Percentiles rank a stretch among this genome's conserved stretches.
Evolutionary conservation across 2,888 invertebrate genomes (phyloP).

Genomic region (Spilosoma lubricipeda): DNA sequence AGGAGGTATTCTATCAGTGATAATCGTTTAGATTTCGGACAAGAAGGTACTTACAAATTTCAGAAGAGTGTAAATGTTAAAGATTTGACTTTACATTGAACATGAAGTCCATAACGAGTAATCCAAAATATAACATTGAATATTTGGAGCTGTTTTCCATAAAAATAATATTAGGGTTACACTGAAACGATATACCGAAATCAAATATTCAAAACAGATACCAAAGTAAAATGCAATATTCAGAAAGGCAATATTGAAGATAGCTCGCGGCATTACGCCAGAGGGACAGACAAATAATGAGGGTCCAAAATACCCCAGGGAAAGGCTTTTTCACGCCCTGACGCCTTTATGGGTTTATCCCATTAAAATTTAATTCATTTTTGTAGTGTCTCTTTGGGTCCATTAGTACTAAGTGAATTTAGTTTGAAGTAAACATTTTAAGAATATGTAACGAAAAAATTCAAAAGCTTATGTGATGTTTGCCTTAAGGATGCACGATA

Average conservation of each 20-base stretch:
- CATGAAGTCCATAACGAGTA: neutral
- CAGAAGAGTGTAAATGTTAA: neutral
- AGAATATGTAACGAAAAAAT: conserved; percentile 7
- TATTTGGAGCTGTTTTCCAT: conserved; percentile 6
- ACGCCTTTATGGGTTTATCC: conserved; percentile 63
- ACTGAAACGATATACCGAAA: conserved; percentile 40
- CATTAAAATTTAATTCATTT: conserved; percentile 72
- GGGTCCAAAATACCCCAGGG: conserved; percentile 62
- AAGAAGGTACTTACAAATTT: neutral
- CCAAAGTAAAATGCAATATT: conserved; percentile 60
- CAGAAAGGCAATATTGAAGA: conserved; percentile 58
- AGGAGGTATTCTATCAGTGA: neutral
- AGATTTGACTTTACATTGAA: neutral
- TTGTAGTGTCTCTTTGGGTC: conserved; percentile 34
- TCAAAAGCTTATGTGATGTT: neutral
- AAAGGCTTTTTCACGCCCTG: conserved; percentile 60
- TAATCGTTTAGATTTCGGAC: neutral
- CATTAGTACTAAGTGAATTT: conserved; percentile 23
- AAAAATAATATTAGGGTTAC: conserved; percentile 32
- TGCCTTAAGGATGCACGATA: neutral
- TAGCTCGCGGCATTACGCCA: conserved; percentile 59
- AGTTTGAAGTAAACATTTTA: neutral
- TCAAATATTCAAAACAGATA: conserved; percentile 64
- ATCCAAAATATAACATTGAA: conserved; percentile 2
- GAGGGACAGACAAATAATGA: conserved; percentile 65